Evolutionary conservation across 37 sponge, comb jelly and placozoan genomes (phyloP).

Genomic region (Theonella swinhoei): DNA sequence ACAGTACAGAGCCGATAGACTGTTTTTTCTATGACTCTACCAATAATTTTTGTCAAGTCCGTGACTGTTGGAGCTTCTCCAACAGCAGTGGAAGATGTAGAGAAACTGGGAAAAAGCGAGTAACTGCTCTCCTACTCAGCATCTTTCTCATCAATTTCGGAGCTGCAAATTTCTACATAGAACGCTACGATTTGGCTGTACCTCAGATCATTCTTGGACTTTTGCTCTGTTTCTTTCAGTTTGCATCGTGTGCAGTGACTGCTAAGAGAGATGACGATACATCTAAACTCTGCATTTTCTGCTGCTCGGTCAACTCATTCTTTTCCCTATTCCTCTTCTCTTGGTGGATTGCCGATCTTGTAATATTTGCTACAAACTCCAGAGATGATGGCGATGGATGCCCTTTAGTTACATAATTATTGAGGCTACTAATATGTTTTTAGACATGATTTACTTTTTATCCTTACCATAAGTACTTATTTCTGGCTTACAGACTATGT

Average conservation of each 20-base stretch:
- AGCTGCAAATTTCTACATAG: slow-evolving; percentile 88
- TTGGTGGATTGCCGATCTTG: slow-evolving; percentile 88
- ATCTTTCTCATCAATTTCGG: slow-evolving; percentile 80
- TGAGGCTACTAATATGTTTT: not conserved
- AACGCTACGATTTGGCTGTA: slow-evolving; percentile 63
- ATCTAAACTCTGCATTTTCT: slow-evolving; percentile 47
- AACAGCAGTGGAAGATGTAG: slow-evolving; percentile 26
- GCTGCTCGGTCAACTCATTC: slow-evolving; percentile 57
- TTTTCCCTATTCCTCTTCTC: slow-evolving; percentile 54
- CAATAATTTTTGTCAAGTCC: slow-evolving; percentile 17
- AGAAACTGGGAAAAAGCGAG: slow-evolving; percentile 5
- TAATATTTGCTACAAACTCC: slow-evolving; percentile 65
- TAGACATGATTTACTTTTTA: not conserved
- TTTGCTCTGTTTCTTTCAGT: slow-evolving; percentile 60
- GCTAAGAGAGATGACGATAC: slow-evolving; percentile 34
- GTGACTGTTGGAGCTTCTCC: slow-evolving; percentile 24
- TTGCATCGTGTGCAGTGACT: slow-evolving; percentile 60
- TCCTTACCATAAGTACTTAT: not conserved
- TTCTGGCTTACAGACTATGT: too few relatives aligned
- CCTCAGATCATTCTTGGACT: slow-evolving; percentile 78
- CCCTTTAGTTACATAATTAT: slow-evolving; percentile 18
- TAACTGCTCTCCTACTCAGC: slow-evolving; percentile 63
- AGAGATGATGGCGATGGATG: slow-evolving; percentile 61
- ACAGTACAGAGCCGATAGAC: not conserved
- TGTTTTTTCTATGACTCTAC: not conserved